A percentile compares a stretch with the other conserved stretches of the same genome.
These are phyloP conservation scores for Ptychoptera albimana DNA, from an alignment of 2,888 invertebrate genomes.

Conservation along the genomic window DNA sequence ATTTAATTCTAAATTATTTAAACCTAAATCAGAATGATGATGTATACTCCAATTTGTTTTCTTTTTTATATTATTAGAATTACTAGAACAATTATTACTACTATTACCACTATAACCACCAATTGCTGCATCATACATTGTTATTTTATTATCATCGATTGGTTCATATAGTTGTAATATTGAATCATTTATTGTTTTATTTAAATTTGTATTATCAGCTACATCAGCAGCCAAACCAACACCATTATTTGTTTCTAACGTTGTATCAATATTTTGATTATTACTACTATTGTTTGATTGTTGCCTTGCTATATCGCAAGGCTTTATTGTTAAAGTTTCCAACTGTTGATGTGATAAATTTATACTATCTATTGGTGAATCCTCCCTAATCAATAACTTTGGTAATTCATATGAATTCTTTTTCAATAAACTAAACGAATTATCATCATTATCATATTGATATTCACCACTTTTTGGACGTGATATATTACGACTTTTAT, in stretches of 20 bases:
- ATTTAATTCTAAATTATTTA: slow-evolving; percentile 14
- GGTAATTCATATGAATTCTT: slow-evolving; percentile 14
- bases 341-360: slow-evolving; percentile 13
- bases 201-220: slow-evolving; percentile 5
- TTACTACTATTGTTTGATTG: not conserved
- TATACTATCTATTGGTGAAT: slow-evolving; percentile 14
- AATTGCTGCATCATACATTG: slow-evolving; percentile 1
- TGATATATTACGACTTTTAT: not conserved
- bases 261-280: not conserved
- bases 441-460: not conserved
- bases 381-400: slow-evolving; percentile 14
- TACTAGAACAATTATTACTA: not conserved
- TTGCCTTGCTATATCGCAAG: slow-evolving; percentile 10
- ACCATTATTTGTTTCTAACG: slow-evolving; percentile 3
- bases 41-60: slow-evolving; percentile 9
- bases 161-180: slow-evolving; percentile 4
- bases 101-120: not conserved
- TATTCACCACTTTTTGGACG: not conserved
- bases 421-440: slow-evolving; percentile 6
- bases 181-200: slow-evolving; percentile 8
- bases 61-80: slow-evolving; percentile 2
- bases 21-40: slow-evolving; percentile 13
- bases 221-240: slow-evolving; percentile 5
- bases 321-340: slow-evolving; percentile 11
- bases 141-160: slow-evolving; percentile 1